Evolutionary conservation across 2,797 vertebrate species (phyloP).

Genomic region (Alectoris magna): DNA sequence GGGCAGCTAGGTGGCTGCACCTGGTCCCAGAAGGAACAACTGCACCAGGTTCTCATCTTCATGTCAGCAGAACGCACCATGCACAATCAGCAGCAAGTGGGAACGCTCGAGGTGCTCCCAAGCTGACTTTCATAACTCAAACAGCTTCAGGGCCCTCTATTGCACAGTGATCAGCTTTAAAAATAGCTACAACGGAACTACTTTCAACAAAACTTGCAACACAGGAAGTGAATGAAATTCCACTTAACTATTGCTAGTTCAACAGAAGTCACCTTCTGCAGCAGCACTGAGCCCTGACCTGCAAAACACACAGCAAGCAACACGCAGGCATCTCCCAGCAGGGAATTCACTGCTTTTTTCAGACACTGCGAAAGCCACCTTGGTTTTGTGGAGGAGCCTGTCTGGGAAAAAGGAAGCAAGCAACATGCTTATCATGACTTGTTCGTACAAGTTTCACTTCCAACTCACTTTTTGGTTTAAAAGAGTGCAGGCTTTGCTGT

Average conservation of each 20-base stretch:
- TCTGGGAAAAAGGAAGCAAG: not conserved
- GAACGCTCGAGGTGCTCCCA: slow-evolving; percentile 22
- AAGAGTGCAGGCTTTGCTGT: not conserved
- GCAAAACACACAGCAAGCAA: not conserved
- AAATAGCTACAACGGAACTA: slow-evolving; percentile 82
- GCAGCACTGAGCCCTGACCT: not conserved
- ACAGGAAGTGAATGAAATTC: slow-evolving; percentile 83
- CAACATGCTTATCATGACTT: not conserved
- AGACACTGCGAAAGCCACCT: not conserved
- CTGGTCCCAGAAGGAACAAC: not conserved
- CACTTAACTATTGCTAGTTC: slow-evolving; percentile 65
- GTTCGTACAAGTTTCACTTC: not conserved
- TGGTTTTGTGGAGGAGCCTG: not conserved
- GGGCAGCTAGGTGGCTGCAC: not conserved
- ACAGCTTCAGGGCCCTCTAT: slow-evolving; percentile 50
- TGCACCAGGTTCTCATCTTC: not conserved
- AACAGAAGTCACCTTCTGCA: slow-evolving; percentile 1
- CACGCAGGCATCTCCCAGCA: not conserved
- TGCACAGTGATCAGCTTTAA: slow-evolving; percentile 74
- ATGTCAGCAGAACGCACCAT: not conserved
- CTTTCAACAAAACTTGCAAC: slow-evolving; percentile 79
- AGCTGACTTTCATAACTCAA: slow-evolving; percentile 35
- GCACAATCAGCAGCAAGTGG: not conserved
- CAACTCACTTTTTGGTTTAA: not conserved
- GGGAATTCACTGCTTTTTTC: not conserved